These are phyloP conservation scores for Verasper variegatus DNA, from an alignment of 2,113 vertebrate genomes.

Conservation along the genomic window DNA sequence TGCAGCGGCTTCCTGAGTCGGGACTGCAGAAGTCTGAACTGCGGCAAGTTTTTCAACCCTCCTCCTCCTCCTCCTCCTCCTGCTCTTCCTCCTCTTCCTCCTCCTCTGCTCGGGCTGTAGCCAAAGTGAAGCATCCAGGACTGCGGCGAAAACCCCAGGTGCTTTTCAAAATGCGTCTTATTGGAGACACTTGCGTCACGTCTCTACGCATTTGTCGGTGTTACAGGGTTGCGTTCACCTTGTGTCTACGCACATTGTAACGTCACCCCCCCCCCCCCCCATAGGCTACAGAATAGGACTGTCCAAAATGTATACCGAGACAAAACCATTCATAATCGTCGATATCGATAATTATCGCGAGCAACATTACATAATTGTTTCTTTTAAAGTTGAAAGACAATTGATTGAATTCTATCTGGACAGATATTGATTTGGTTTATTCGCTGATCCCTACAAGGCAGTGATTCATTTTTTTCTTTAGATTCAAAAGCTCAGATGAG, in stretches of 20 bases:
- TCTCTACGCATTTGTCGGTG: neutral
- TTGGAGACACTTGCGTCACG: neutral
- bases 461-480: no score
- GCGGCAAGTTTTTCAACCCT: conserved; percentile 80
- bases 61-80: conserved; percentile 47
- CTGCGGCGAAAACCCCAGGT: conserved; percentile 54
- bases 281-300: neutral
- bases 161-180: neutral
- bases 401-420: no score
- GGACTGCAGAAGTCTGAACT: conserved; percentile 79
- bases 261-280: neutral
- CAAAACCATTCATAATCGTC: neutral
- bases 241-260: conserved; percentile 11
- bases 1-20: conserved; percentile 58
- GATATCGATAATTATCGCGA: neutral
- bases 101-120: conserved; percentile 33
- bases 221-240: neutral
- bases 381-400: neutral
- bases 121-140: conserved; percentile 66
- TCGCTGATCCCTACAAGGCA: no score
- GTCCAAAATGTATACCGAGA: no score
- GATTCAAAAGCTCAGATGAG: no score
- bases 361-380: neutral
- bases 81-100: conserved; percentile 17
- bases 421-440: no score